phyloP scores from a whole-genome alignment of 1,140 invertebrate species.

The Choristoneura fumiferana region DNA sequence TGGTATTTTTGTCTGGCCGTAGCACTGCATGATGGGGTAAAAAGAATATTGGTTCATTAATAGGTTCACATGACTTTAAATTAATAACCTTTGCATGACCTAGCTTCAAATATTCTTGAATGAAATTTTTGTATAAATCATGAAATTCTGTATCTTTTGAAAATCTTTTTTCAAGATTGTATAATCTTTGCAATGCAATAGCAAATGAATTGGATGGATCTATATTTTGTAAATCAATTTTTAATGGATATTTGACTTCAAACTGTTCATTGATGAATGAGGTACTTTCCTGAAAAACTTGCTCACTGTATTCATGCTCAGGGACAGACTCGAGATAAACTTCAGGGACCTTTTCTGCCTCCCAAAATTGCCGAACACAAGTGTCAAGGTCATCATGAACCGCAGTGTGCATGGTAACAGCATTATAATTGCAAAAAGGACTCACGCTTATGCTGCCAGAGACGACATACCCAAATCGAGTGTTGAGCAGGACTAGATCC shows the following conservation, averaged over 20 bases:
- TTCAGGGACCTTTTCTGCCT: constrained; percentile 10
- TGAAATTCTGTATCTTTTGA: background rate
- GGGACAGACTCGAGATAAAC: background rate
- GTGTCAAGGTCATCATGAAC: constrained; percentile 3
- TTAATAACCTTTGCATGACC: constrained; percentile 1
- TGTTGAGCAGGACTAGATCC: constrained; percentile 10
- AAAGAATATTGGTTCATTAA: background rate
- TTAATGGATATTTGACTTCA: constrained; percentile 4
- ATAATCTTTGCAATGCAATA: constrained; percentile 2
- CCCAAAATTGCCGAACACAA: constrained; percentile 5
- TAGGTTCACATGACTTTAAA: background rate
- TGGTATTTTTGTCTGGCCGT: background rate
- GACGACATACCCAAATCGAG: constrained; percentile 11
- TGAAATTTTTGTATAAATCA: background rate
- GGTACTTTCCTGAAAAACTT: background rate
- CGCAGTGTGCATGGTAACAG: background rate
- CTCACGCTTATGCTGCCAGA: background rate
- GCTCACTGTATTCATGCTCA: constrained; percentile 1
- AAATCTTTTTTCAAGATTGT: background rate
- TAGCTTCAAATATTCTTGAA: background rate
- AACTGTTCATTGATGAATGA: background rate
- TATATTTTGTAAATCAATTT: background rate
- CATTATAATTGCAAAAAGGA: too few relatives aligned
- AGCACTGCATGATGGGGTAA: background rate
- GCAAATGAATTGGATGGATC: constrained; percentile 4